Evolutionary conservation across 1,140 invertebrate genomes (phyloP).

Genomic region (Drosophila seguyi): DNA sequence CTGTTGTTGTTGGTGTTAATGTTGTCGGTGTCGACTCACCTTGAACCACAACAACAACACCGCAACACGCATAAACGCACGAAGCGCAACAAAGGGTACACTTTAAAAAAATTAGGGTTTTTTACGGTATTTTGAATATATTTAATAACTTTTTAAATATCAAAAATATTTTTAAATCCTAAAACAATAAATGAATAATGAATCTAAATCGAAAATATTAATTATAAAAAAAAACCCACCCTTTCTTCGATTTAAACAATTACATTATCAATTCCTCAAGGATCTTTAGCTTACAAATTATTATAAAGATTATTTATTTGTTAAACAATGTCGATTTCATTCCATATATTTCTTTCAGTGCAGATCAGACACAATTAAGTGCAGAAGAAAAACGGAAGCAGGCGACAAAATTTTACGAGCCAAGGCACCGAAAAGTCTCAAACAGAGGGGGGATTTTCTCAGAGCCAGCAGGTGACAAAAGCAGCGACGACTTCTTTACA

Average conservation of each 20-base stretch:
- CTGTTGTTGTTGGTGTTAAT: conserved; percentile 3
- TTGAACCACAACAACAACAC: conserved; percentile 73
- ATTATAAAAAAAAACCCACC: too few relatives aligned
- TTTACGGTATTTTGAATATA: neutral
- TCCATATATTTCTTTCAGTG: neutral
- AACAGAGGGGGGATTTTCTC: neutral
- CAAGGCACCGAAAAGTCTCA: conserved; percentile 22
- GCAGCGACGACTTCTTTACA: conserved; percentile 68
- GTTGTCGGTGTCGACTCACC: conserved; percentile 62
- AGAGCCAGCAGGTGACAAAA: conserved; percentile 56
- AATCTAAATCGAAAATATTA: neutral
- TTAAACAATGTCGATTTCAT: neutral
- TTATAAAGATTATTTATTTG: too few relatives aligned
- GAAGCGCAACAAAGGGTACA: conserved; percentile 4
- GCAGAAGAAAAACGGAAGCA: conserved; percentile 76
- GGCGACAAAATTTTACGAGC: conserved; percentile 78
- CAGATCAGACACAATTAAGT: conserved; percentile 77
- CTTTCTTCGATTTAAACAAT: too few relatives aligned
- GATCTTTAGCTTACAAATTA: too few relatives aligned
- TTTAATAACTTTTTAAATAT: neutral
- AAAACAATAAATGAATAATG: neutral
- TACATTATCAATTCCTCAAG: too few relatives aligned
- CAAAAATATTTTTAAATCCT: neutral
- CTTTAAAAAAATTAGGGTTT: neutral
- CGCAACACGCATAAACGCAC: conserved; percentile 18